Evolutionary conservation across 2,888 invertebrate species (phyloP), one percentile per base, ranked within the genome.

Genomic region (Volucella bombylans): DNA sequence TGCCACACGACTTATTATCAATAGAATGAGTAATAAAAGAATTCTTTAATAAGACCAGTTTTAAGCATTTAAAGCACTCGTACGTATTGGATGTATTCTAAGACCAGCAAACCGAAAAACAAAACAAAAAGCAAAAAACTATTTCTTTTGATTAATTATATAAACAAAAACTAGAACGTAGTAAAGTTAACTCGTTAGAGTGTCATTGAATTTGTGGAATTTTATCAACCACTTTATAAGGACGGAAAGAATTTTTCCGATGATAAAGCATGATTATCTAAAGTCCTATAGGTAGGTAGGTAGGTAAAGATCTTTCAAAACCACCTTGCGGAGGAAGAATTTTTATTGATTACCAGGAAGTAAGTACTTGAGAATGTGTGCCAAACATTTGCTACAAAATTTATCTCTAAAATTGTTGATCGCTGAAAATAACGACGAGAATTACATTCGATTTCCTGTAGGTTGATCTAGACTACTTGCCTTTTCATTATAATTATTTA

Each of bases 1-100:
- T 50, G 79, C 79, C 79, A 80, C 72, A 73, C 79, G 79, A 80
- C 72, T 59, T 41, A 61, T 67, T 47, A 69, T 78, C 54, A 62
- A 50, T 15, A 31, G 23, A 61, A 68, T n/a, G 1, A 41, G 61
- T 49, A 47, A 64, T 50, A 49, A 43, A 10, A 4, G n/a, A 39
- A 74, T 39, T 43, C n/a, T 8, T 47, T 12, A 10, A 0, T 47
- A 38, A 47, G 31, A 23, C 45, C 45, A n/a, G 45, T 47, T 23
- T 45, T 4, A 52, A 23, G 4, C 2, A 23, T 52, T 31, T 23
- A 52, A 52, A 23, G 52, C 23, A 52, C 23, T 12, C 11, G 15
- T 4, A 23, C 18, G 8, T 12, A 6, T 31, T 31, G 6, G 31
- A 31, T 31, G 8, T 8, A 10, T 31, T 31, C 4, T 31, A 54